Evolutionary conservation across 2,113 vertebrate genomes (phyloP), one percentile per base, ranked within the genome.

Genomic region (Nyctereutes procyonoides): DNA sequence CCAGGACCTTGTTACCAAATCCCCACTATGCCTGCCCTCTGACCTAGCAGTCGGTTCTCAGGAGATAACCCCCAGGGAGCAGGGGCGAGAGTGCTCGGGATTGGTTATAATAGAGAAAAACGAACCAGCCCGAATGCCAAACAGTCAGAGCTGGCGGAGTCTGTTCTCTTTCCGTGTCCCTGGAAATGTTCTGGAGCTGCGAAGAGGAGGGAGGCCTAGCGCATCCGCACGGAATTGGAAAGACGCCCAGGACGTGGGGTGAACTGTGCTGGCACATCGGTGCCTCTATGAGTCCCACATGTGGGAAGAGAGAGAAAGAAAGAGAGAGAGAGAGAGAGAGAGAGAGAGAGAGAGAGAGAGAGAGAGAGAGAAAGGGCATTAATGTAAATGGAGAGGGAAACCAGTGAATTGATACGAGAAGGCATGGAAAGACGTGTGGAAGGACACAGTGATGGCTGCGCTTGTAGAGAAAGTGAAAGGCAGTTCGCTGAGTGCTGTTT

Each of bases 401-500:
- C 28, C 5, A 1, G 55, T 2, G 51, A 69, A 56, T 24, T 51
- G 32, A 13, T 11, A 55, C 71, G 43, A 67, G 67, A 89, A 67
- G 60, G 58, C 5, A 0, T 13, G 15, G 69, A 12, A 13, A 81
- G 84, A 58, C 26, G 6, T 0, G 5, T 1, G 51, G 53, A 19
- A 43, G 67, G 58, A 73, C 26, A 5, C 20, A 1, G 56, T 1
- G 55, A 48, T 0, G 12, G 35, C 26, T 17, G 65, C 22, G n/a
- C 32, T 32, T 30, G n/a, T 0, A 11, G 53, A 38, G 32, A 51
- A 82, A 7, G 48, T 5, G 55, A 48, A 80, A 28, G 71, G 28
- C 43, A n/a, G 17, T 3, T 19, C 28, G 4, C 14, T 15, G 19
- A 17, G 32, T 5, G 43, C 32, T 0, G 38, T 15, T 48, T 5